A percentile compares a stretch with the other conserved stretches of the same genome.
Evolutionary conservation across 2,888 invertebrate genomes (phyloP).

Genomic region (Molanna angustata): DNA sequence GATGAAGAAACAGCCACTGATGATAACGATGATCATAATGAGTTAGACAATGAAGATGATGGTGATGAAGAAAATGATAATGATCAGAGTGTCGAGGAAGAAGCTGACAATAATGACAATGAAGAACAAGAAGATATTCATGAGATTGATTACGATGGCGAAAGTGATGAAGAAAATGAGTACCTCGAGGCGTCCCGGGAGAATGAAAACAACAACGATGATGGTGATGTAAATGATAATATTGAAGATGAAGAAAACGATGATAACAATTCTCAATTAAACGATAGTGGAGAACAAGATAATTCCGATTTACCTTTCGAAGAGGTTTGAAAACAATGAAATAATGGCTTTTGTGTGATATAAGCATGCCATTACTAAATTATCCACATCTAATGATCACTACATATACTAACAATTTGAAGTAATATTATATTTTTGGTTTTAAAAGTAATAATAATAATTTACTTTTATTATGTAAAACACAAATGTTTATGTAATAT

Average conservation of each 20-base stretch:
- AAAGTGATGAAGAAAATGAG: conserved; percentile 38
- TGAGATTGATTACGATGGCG: conserved; percentile 37
- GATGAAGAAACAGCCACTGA: conserved; percentile 41
- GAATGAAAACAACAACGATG: conserved; percentile 35
- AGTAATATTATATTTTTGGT: too few relatives aligned
- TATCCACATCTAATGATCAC: too few relatives aligned
- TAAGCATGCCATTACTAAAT: too few relatives aligned
- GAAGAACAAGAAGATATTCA: conserved; percentile 33
- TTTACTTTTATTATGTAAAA: too few relatives aligned
- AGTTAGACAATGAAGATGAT: conserved; percentile 36
- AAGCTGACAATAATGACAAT: conserved; percentile 33
- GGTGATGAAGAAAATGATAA: conserved; percentile 38
- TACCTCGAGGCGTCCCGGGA: conserved; percentile 39
- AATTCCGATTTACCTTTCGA: conserved; percentile 49
- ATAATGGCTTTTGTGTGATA: too few relatives aligned
- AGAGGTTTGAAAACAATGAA: conserved; percentile 43
- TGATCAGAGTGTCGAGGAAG: conserved; percentile 37
- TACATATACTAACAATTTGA: too few relatives aligned
- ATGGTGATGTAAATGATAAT: conserved; percentile 39
- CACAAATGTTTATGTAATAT: too few relatives aligned
- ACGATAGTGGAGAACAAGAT: conserved; percentile 36
- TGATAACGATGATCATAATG: conserved; percentile 42
- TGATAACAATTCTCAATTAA: conserved; percentile 25
- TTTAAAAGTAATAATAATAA: too few relatives aligned
- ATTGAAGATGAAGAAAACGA: conserved; percentile 37